These are phyloP conservation scores for Lathronympha strigana DNA, from an alignment of 2,888 invertebrate species.

Conservation along the genomic window DNA sequence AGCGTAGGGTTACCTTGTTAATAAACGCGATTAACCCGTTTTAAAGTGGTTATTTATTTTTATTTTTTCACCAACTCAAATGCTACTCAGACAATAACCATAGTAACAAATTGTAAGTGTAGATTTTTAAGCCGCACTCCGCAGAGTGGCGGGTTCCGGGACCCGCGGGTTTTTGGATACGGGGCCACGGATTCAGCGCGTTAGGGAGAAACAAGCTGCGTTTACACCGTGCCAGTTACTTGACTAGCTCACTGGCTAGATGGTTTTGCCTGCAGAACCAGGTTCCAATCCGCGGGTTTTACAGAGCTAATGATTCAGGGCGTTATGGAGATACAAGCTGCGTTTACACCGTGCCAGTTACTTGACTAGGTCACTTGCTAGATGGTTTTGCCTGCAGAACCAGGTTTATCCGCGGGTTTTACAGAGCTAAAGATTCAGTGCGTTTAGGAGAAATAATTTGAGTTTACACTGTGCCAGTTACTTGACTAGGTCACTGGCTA, in stretches of 20 bases:
- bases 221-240: conserved; percentile 3
- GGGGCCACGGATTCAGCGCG: conserved; percentile 34
- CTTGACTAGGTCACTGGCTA: neutral
- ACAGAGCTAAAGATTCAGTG: conserved; percentile 31
- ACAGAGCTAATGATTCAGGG: neutral
- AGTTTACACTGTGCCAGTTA: neutral
- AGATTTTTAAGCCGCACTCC: conserved; percentile 15
- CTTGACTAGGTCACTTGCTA: no score
- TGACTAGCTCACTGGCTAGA: neutral
- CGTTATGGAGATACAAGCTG: neutral
- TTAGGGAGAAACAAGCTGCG: neutral
- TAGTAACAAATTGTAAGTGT: no score
- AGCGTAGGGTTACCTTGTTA: no score
- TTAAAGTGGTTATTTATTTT: no score
- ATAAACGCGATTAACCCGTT: no score
- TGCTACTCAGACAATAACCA: no score
- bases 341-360: no score
- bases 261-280: neutral
- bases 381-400: no score
- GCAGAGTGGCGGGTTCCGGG: conserved; percentile 1
- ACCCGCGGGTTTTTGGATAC: conserved; percentile 26
- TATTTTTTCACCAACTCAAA: no score
- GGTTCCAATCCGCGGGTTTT: neutral
- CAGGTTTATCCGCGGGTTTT: conserved; percentile 30
- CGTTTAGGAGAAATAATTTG: neutral